Evolutionary conservation across 2,113 vertebrate genomes (phyloP), one percentile per base, ranked within the genome.

Genomic region (Burhinus oedicnemus): DNA sequence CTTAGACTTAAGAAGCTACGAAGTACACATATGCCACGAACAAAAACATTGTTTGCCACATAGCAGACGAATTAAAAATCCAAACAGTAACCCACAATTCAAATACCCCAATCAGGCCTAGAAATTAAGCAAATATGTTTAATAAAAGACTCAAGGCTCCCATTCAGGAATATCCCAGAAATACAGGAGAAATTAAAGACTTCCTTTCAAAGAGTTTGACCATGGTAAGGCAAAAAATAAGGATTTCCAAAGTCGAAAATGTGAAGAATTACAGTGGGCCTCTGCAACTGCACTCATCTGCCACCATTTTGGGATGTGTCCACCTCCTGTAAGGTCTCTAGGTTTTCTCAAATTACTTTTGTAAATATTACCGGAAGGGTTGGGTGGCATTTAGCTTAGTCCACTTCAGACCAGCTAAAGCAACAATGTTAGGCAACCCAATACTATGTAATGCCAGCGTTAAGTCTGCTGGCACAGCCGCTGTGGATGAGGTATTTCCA

Each of bases 261-360:
- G 1, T 0, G 9, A 74, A 78, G 26, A 81, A 68, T 42, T 29
- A n/a, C 15, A 42, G 8, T 1, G 22, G 42, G 47, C 23, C n/a
- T 49, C 42, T 27, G 15, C 17, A 72, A 22, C 19, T 0, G 2
- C 1, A 10, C 38, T 94, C 60, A 34, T 51, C 87, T 83, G 51
- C 61, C 34, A 85, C 44, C 34, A 17, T 40, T 69, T 49, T 0
- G 0, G 54, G 58, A 85, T 3, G 29, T 17, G 32, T n/a, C 64
- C 60, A 65, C 23, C 0, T 4, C 62, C 70, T 42, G 40, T 19
- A 21, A 21, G 55, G 29, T 76, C 65, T n/a, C 54, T 6, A 54
- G 29, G 65, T 87, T 82, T 79, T 65, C 78, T 93, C 83, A 87
- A 77, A 76, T 92, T 95, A 92, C 77, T 94, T 91, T 77, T 83